Evolutionary conservation across 2,113 vertebrate species (phyloP).

Genomic region (Acrocephalus kingi): DNA sequence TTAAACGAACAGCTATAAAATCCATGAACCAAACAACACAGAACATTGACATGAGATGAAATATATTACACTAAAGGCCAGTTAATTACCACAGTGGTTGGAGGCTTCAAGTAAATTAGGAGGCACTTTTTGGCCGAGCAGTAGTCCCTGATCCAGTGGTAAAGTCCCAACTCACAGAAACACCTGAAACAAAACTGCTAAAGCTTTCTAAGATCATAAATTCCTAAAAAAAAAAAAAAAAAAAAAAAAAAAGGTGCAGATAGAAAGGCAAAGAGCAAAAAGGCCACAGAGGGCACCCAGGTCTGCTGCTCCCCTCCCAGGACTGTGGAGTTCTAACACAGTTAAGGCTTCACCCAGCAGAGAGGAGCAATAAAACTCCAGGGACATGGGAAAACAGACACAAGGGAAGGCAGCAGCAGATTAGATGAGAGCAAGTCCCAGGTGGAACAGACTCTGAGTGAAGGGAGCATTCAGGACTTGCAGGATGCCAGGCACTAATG

Average conservation of each 20-base stretch:
- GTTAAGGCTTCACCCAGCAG: neutral
- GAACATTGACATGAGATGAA: neutral
- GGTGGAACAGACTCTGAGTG: neutral
- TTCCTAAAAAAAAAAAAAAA: neutral
- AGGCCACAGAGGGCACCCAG: neutral
- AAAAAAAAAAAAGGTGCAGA: neutral
- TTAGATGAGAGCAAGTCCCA: neutral
- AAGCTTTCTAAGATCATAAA: neutral
- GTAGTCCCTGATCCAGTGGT: neutral
- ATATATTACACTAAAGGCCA: neutral
- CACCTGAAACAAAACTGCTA: neutral
- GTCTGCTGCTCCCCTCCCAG: neutral
- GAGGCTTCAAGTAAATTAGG: slow-evolving; percentile 47
- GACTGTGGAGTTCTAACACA: neutral
- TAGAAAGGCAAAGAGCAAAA: neutral
- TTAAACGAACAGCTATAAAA: slow-evolving; percentile 5
- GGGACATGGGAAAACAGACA: neutral
- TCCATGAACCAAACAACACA: neutral
- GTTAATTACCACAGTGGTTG: neutral
- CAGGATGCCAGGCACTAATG: neutral
- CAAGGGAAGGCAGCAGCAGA: neutral
- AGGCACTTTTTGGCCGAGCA: slow-evolving; percentile 30
- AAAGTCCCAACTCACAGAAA: neutral
- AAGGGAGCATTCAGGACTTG: neutral
- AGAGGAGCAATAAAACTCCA: neutral